A percentile compares a stretch with the other conserved stretches of the same genome.
phyloP scores from a whole-genome alignment of 2,888 invertebrate genomes.

The Hermodice carunculata region DNA sequence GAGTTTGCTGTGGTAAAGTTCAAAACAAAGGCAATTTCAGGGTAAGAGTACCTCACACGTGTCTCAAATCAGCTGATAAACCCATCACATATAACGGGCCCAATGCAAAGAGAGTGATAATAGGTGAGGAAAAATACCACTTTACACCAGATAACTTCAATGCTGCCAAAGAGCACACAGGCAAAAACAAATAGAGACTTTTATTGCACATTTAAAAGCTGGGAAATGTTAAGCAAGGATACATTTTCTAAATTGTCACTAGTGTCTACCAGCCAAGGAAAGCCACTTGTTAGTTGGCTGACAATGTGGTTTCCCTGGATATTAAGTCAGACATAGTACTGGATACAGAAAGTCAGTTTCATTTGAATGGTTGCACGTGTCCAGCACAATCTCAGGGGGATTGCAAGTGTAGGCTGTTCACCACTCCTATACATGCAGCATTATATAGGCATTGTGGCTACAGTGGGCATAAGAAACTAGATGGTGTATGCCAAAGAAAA shows the following conservation, averaged over 20 bases:
- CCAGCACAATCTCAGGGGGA: too few relatives aligned
- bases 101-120: slow-evolving; percentile 13
- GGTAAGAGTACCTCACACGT: slow-evolving; percentile 30
- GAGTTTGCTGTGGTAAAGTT: too few relatives aligned
- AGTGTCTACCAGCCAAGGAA: background rate
- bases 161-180: slow-evolving; percentile 1
- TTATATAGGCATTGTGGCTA: too few relatives aligned
- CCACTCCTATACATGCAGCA: too few relatives aligned
- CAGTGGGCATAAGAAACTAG: too few relatives aligned
- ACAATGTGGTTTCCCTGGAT: background rate
- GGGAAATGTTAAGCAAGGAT: background rate
- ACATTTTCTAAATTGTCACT: background rate
- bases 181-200: background rate
- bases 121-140: slow-evolving; percentile 37
- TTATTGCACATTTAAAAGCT: background rate
- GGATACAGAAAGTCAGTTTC: background rate
- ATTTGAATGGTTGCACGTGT: background rate
- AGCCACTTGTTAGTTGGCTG: background rate
- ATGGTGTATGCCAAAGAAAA: background rate
- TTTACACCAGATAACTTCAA: slow-evolving; percentile 34
- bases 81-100: slow-evolving; percentile 8
- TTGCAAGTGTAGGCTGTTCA: too few relatives aligned
- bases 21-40: too few relatives aligned
- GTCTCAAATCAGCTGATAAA: slow-evolving; percentile 22
- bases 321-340: background rate